Base-by-base conservation (phyloP, 2,888 invertebrate species). In the Epistrophe eligans region DNA sequence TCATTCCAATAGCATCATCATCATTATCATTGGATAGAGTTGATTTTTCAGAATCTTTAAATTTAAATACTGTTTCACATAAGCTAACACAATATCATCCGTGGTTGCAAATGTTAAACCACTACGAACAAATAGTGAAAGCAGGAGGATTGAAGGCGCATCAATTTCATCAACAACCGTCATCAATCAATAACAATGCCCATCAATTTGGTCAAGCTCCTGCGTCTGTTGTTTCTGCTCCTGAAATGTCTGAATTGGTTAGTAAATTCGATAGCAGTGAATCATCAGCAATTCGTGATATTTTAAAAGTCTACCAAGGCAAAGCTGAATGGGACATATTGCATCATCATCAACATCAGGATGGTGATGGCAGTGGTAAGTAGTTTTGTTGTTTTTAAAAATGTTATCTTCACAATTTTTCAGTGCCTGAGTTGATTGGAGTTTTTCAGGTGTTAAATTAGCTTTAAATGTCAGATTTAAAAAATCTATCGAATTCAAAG, bases 51-150 rank as follows among this genome's bases (percentile, higher is more conserved):
- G 32, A 80, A 40, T 66, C 40, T 9, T 58, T 38, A 13, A n/a
- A 28, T 38, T 13, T 13, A 28, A 17, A n/a, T 28, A 38, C 10
- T 48, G 17, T 32, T 45, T 48, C 32, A 9, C 74, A 40, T n/a
- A n/a, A n/a, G 8, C 17, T 32, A 8, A 28, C 24, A 57, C 70
- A 71, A 15, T 8, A 60, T 2, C 58, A 66, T 3, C 60, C 77
- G 4, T 85, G 81, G 84, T 28, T 77, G 40, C 52, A 77, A 52
- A 81, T 84, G 71, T 40, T 84, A 0, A 72, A 35, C 38, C 81
- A 72, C 2, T 85, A 77, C 19, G 72, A 67, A 10, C 58, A 84
- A 45, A 32, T 84, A n/a, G 38, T 48, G 1, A 80, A 77, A 15
- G 67, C 67, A 35, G 24, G 67, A 2, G 72, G 28, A 19, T 9